A percentile compares a stretch with the other conserved stretches of the same genome.
phyloP scores from a whole-genome alignment of 2,113 vertebrate genomes.

The Delphinapterus leucas region DNA sequence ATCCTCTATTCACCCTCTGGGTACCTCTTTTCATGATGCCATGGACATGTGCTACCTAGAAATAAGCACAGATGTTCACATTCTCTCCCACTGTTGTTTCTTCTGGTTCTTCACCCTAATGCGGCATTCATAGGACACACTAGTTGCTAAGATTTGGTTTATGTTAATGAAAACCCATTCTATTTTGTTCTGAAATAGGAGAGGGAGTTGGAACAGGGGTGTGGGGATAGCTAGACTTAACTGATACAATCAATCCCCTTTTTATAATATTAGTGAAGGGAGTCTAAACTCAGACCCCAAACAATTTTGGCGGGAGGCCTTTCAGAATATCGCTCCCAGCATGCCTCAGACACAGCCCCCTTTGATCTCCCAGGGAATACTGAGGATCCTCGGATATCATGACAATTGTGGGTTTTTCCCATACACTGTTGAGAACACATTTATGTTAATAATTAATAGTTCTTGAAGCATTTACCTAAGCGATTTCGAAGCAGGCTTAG shows the following conservation, averaged over 20 bases:
- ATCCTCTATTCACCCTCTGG: too few relatives aligned
- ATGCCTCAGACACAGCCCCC: background rate
- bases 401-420: background rate
- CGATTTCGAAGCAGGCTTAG: background rate
- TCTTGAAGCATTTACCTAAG: background rate
- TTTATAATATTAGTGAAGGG: background rate
- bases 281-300: background rate
- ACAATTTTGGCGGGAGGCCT: background rate
- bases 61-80: background rate
- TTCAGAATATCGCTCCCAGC: background rate
- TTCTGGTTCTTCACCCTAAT: background rate
- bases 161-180: background rate
- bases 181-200: background rate
- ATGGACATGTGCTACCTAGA: background rate
- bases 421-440: background rate
- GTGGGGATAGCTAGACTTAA: background rate
- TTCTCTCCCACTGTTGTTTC: background rate
- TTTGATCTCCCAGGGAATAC: background rate
- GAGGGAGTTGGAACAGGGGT: too few relatives aligned
- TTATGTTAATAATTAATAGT: slow-evolving; percentile 11
- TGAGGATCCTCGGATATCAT: background rate
- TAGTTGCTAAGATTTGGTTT: background rate
- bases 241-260: background rate
- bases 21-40: rapidly evolving
- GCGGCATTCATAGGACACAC: background rate